Conservation (phyloP, 2,888 invertebrate species). For the Oligia fasciuncula region DNA sequence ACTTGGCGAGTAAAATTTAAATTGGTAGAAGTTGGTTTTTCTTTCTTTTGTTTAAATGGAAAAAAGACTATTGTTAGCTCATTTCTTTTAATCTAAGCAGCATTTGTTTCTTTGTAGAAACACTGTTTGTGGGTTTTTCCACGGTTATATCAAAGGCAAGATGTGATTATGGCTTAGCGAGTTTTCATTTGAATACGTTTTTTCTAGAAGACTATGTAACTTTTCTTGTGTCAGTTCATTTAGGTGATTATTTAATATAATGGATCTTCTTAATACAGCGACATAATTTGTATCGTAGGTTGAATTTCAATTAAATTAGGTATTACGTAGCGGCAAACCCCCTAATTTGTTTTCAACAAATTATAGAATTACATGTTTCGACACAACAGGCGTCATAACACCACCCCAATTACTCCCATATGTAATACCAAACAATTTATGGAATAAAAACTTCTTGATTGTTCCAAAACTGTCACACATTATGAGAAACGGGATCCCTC, state of each 20-base stretch:
- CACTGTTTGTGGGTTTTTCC: conserved; percentile 3
- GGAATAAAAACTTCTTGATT: conserved; percentile 62
- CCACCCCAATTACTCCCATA: conserved; percentile 18
- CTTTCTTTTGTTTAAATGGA: background rate
- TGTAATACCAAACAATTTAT: conserved; percentile 37
- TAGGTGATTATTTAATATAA: background rate
- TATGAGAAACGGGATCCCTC: conserved; percentile 57
- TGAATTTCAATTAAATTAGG: conserved; percentile 25
- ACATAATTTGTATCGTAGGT: background rate
- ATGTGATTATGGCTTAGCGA: conserved; percentile 1
- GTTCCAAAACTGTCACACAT: conserved; percentile 61
- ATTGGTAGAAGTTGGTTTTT: background rate
- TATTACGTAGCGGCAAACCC: conserved; percentile 7
- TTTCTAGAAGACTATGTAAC: background rate
- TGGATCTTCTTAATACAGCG: background rate
- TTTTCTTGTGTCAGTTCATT: background rate
- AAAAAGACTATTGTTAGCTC: conserved; percentile 10
- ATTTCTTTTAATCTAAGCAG: conserved; percentile 8
- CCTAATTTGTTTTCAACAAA: conserved; percentile 11
- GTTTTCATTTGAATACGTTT: background rate
- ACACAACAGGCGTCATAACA: conserved; percentile 8
- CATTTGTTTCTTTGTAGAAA: conserved; percentile 1
- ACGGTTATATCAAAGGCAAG: background rate
- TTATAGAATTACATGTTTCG: conserved; percentile 31
- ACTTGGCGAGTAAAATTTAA: conserved; percentile 5